A percentile compares a stretch with the other conserved stretches of the same genome.
These are phyloP conservation scores for Phymastichus coffea DNA, from an alignment of 1,140 invertebrate genomes.

Conservation along the genomic window DNA sequence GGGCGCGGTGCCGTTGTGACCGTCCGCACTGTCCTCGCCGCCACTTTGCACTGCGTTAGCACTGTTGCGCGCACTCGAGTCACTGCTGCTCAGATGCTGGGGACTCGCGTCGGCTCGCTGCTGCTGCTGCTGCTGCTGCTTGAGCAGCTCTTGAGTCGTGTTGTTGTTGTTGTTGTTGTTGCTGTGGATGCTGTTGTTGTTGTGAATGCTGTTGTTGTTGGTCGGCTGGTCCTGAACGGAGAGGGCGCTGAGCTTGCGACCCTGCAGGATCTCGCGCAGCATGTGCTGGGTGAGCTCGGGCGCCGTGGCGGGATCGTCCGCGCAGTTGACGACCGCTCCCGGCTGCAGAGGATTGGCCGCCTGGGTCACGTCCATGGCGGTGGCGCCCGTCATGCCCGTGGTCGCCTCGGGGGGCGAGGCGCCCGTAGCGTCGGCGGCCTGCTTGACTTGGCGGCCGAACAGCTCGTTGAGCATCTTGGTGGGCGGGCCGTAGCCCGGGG, in stretches of 20 bases:
- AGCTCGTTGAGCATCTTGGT: conserved; percentile 80
- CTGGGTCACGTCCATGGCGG: conserved; percentile 53
- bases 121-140: conserved; percentile 51
- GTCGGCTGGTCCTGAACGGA: conserved; percentile 50
- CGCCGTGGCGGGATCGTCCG: conserved; percentile 53
- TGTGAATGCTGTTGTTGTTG: conserved; percentile 59
- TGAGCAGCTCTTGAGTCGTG: conserved; percentile 44
- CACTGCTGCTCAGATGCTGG: conserved; percentile 45
- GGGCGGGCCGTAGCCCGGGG: conserved; percentile 67
- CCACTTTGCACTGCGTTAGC: conserved; percentile 54
- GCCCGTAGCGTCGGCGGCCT: conserved; percentile 68
- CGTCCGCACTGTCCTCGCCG: conserved; percentile 52
- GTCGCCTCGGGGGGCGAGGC: conserved; percentile 57
- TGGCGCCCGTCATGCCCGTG: conserved; percentile 53
- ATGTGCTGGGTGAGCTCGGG: conserved; percentile 78
- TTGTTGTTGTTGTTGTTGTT: conserved; percentile 53
- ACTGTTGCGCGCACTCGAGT: conserved; percentile 54
- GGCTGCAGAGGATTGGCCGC: conserved; percentile 53
- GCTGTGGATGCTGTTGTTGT: conserved; percentile 57
- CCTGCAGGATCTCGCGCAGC: conserved; percentile 79
- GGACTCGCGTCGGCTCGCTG: conserved; percentile 34
- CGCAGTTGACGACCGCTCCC: conserved; percentile 52
- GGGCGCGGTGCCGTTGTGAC: conserved; percentile 46
- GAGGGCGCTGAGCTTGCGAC: conserved; percentile 66
- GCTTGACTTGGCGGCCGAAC: conserved; percentile 73